Base-by-base conservation (phyloP, 2,888 invertebrate species). In the Erebia epiphron region DNA sequence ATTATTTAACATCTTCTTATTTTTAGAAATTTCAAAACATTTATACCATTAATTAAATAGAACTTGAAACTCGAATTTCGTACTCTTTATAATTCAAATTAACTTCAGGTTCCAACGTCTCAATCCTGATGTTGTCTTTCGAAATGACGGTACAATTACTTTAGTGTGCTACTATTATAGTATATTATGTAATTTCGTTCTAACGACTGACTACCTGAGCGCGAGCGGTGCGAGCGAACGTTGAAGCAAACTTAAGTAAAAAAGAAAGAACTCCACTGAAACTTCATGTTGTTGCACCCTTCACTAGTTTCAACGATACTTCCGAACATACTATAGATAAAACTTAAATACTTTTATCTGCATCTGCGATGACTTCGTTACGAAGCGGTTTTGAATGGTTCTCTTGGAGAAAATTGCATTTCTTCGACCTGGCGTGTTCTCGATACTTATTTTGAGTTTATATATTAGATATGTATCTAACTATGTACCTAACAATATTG, bases 161-260 rank as follows among this genome's bases (percentile, higher is more conserved):
- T 61, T 43, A 61, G 18, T 8, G 18, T 18, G 80, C 1, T 35
- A 35, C 7, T 35, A 35, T 35, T 7, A 35, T 35, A 35, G 0
- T 7, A 7, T 35, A 35, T 35, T 35, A 35, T 35, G 35, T 35
- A 35, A 35, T 35, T 35, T 7, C 35, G 81, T 82, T 80, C 57
- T 69, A 65, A 79, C 79, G 78, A 78, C 75, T 79, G 78, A 78
- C 74, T 73, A 77, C 77, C 76, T 72, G 74, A 62, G 72, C 75
- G 77, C 76, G 76, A 2, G 26, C 26, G 26, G 3, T 4, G 74
- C 75, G 78, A 77, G 80, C 78, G 76, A 76, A 78, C 74, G 75
- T 74, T 77, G 72, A 68, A 69, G 68, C 13, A 50, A 67, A 52
- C 58, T 67, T 76, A 69, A 64, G 68, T 66, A 72, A 75, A 76